A percentile compares a stretch with the other conserved stretches of the same genome.
Evolutionary conservation across 2,113 vertebrate species (phyloP).

Genomic region (Craseonycteris thonglongyai): DNA sequence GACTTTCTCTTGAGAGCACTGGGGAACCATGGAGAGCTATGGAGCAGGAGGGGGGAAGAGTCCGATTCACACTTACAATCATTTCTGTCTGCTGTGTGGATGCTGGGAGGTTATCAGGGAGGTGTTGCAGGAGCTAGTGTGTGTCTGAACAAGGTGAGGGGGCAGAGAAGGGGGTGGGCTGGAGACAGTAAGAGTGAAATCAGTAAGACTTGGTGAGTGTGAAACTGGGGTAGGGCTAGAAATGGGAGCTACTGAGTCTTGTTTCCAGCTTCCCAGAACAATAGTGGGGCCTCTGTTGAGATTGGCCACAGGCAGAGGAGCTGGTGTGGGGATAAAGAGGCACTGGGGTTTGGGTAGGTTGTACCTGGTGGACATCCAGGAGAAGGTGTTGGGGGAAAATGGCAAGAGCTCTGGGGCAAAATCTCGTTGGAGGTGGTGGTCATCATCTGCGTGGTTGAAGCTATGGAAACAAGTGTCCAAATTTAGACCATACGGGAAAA

Average conservation of each 20-base stretch:
- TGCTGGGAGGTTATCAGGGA: neutral
- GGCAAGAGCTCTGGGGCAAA: neutral
- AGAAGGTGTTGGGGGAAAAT: neutral
- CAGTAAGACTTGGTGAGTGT: neutral
- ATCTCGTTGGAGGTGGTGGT: neutral
- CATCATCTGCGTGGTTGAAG: neutral
- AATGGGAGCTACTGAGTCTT: neutral
- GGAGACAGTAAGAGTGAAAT: neutral
- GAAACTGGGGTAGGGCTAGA: neutral
- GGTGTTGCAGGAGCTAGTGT: neutral
- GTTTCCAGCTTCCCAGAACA: neutral
- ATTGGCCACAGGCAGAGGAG: no score
- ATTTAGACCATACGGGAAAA: neutral
- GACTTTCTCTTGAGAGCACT: neutral
- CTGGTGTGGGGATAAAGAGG: neutral
- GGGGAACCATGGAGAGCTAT: neutral
- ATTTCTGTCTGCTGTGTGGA: neutral
- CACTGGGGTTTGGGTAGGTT: neutral
- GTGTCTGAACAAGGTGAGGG: neutral
- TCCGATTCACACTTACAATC: neutral
- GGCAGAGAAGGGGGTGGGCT: no score
- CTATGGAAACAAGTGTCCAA: neutral
- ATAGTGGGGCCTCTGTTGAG: no score
- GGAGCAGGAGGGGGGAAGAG: neutral
- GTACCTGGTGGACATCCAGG: neutral